Evolutionary conservation across 2,113 vertebrate species (phyloP).

Genomic region (Elephantulus edwardii): DNA sequence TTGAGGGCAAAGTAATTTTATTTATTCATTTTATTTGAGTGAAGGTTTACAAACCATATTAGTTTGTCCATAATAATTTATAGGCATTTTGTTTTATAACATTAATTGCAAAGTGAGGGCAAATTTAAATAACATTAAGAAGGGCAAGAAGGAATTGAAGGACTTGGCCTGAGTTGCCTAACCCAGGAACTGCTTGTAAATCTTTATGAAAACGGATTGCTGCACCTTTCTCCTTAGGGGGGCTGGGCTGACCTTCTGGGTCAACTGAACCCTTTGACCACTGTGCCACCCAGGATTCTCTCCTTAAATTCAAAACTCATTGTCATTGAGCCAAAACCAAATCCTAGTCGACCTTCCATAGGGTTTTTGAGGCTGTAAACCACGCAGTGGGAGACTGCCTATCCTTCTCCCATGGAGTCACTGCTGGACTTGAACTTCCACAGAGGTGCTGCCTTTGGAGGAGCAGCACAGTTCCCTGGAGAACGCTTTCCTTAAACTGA

Average conservation of each 20-base stretch:
- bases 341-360: no score
- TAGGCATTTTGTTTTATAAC: no score
- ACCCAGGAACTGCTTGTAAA: background rate
- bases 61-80: no score
- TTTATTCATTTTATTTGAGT: no score
- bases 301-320: background rate
- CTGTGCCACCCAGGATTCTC: background rate
- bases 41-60: no score
- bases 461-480: background rate
- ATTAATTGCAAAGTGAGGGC: no score
- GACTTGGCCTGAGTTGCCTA: no score
- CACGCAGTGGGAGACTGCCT: background rate
- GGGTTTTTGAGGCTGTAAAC: background rate
- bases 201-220: background rate
- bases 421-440: background rate
- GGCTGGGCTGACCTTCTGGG: background rate
- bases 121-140: no score
- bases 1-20: no score
- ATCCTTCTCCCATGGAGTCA: background rate
- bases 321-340: no score
- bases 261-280: background rate
- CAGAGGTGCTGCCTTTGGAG: background rate
- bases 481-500: background rate
- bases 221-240: background rate
- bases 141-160: no score